Base-by-base conservation (phyloP, 2,888 invertebrate species). In the Cheilosia grossa region DNA sequence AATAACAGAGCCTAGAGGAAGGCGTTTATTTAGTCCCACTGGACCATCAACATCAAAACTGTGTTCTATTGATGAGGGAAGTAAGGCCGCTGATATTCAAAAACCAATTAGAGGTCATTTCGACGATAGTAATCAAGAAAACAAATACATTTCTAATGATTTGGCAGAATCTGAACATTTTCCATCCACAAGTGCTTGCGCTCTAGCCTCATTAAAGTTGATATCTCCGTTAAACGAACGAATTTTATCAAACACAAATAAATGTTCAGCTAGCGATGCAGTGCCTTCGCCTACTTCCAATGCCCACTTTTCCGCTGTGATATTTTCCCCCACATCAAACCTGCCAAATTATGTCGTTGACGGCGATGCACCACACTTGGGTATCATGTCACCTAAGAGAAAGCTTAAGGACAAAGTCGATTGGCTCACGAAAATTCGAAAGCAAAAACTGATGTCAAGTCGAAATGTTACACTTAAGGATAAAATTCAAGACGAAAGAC, bases 341-440 rank as follows among this genome's bases (percentile, higher is more conserved):
- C 90, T 97, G 81, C 97, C 97, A 0, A 95, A 97, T 92, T 97
- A 93, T 88, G 96, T 96, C 0, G 87, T 95, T 15, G 94, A 95
- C 88, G 97, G 97, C 0, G 95, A 94, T 44, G 96, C 96, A 0
- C 97, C 97, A 0, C 96, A 96, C 90, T 90, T 96, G 66, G 92
- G 94, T 47, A 89, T 91, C 9, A 94, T 94, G 93, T 96, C 96
- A 0, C 96, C 96, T 0, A 93, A 93, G 37, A 94, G 94, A 80
- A 93, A 93, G 87, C 93, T 93, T 37, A 94, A 93, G 82, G 94
- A 94, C 63, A 94, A 94, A 86, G 93, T 94, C 0, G 95, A 96
- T 90, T 96, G 96, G 96, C 90, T 96, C 58, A 96, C 95, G 0
- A 94, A 93, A 89, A 92, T 95, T 73, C 91, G 94, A 13, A 93